Evolutionary conservation across 2,888 invertebrate genomes (phyloP).

Genomic region (Hoplodrina ambigua): DNA sequence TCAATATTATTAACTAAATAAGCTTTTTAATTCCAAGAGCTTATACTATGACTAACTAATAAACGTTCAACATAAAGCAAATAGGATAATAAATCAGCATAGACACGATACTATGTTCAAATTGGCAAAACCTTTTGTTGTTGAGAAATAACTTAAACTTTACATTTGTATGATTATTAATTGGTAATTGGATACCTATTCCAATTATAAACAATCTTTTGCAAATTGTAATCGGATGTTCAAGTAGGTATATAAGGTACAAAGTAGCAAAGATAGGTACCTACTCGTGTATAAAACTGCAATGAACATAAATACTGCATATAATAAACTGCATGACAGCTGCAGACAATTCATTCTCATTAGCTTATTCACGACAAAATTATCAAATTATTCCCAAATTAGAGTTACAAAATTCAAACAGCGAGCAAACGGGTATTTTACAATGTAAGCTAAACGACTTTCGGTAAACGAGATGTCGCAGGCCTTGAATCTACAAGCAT

Average conservation of each 20-base stretch:
- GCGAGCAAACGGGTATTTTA: slow-evolving; percentile 75
- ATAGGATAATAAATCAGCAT: slow-evolving; percentile 19
- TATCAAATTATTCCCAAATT: slow-evolving; percentile 71
- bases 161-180: slow-evolving; percentile 16
- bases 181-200: slow-evolving; percentile 19
- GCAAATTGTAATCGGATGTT: slow-evolving; percentile 27
- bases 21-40: slow-evolving; percentile 38
- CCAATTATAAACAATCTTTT: slow-evolving; percentile 24
- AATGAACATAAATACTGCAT: slow-evolving; percentile 51
- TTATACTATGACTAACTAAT: slow-evolving; percentile 17
- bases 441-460: slow-evolving; percentile 84
- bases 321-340: slow-evolving; percentile 44
- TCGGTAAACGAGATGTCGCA: slow-evolving; percentile 83
- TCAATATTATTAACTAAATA: slow-evolving; percentile 27
- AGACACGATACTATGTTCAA: slow-evolving; percentile 2
- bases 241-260: slow-evolving; percentile 6
- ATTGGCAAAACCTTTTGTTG: slow-evolving; percentile 8
- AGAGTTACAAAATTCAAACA: slow-evolving; percentile 72
- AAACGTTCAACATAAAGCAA: slow-evolving; percentile 16
- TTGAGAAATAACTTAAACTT: slow-evolving; percentile 23
- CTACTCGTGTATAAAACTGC: slow-evolving; percentile 32
- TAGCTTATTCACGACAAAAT: slow-evolving; percentile 67
- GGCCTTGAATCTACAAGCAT: slow-evolving; percentile 82
- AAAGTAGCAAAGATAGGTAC: slow-evolving; percentile 5
- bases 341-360: slow-evolving; percentile 64